A percentile compares a stretch with the other conserved stretches of the same genome.
Evolutionary conservation across 2,113 vertebrate genomes (phyloP).

Genomic region (Petrocephalus zakoni): DNA sequence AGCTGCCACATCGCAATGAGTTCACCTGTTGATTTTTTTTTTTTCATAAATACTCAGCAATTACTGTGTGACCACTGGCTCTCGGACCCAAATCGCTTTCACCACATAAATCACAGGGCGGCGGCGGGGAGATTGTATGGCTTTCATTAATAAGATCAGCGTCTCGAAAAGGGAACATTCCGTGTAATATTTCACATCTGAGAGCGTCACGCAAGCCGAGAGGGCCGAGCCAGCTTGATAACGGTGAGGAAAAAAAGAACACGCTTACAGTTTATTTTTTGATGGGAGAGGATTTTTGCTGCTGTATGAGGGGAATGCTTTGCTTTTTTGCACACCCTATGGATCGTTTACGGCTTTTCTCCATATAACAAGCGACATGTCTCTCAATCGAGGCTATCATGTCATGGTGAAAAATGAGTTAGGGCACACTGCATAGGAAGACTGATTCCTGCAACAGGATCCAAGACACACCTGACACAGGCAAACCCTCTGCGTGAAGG

Average conservation of each 20-base stretch:
- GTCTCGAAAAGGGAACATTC: background rate
- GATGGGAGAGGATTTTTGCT: background rate
- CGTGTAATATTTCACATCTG: background rate
- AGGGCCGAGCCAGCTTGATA: background rate
- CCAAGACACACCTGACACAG: background rate
- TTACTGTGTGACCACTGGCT: slow-evolving; percentile 34
- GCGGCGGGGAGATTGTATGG: background rate
- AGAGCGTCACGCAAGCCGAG: background rate
- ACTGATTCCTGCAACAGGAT: background rate
- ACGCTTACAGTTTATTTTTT: background rate
- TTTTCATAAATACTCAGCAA: slow-evolving; percentile 31
- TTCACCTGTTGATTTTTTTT: slow-evolving; percentile 36
- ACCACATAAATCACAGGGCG: slow-evolving; percentile 34
- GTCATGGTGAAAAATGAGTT: background rate
- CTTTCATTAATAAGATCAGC: slow-evolving; percentile 7
- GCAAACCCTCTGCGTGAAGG: background rate
- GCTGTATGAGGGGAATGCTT: background rate
- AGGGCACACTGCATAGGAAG: background rate
- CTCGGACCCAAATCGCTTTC: slow-evolving; percentile 7
- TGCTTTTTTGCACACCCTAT: background rate
- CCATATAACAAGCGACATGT: background rate
- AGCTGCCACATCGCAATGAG: slow-evolving; percentile 28
- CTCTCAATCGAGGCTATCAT: background rate
- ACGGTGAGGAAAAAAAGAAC: background rate
- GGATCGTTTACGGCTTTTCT: background rate